These are phyloP conservation scores for Ostrea edulis DNA, from an alignment of 1,140 invertebrate species.

Conservation along the genomic window DNA sequence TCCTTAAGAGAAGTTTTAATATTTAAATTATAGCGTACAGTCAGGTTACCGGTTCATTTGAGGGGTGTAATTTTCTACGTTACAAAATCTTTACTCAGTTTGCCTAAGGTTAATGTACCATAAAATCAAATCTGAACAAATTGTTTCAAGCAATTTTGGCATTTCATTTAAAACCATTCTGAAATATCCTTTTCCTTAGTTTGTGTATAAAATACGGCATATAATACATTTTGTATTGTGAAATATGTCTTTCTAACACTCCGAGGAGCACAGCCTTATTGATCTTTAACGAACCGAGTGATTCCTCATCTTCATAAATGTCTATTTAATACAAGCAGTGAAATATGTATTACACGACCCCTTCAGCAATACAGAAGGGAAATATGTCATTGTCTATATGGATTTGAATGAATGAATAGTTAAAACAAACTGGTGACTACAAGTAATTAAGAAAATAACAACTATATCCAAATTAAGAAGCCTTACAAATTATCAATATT, in stretches of 20 bases:
- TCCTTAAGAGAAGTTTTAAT: neutral
- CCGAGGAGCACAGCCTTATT: neutral
- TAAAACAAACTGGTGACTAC: too few species aligned
- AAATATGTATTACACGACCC: neutral
- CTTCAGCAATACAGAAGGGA: too few species aligned
- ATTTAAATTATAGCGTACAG: neutral
- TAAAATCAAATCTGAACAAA: neutral
- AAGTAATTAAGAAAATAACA: too few species aligned
- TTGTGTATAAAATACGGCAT: too few species aligned
- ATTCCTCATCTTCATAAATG: neutral
- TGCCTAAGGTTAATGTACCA: neutral
- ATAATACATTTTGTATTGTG: neutral
- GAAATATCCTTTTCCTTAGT: too few species aligned
- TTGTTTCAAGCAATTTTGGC: neutral
- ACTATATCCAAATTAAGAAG: too few species aligned
- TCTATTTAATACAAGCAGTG: neutral
- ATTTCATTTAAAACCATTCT: neutral
- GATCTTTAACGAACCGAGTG: neutral
- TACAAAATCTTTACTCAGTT: neutral
- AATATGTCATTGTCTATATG: too few species aligned
- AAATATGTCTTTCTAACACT: neutral
- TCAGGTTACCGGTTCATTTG: neutral
- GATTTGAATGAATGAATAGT: too few species aligned
- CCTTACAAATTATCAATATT: too few species aligned
- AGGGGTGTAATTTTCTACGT: neutral